Evolutionary conservation across 2,888 invertebrate species (phyloP).

Genomic region (Microctonus aethiopoides): DNA sequence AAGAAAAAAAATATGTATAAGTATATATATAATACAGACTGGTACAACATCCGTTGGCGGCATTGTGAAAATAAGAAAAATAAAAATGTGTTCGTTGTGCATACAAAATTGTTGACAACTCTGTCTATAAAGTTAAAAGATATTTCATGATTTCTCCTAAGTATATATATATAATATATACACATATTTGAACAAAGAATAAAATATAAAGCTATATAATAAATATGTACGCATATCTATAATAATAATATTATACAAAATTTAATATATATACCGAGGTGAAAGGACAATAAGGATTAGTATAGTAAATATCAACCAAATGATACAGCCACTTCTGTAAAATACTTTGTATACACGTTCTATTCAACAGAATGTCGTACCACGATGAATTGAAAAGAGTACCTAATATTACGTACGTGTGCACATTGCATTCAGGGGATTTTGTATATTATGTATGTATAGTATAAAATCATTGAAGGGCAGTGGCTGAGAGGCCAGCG

Average conservation of each 20-base stretch:
- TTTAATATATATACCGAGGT: neutral
- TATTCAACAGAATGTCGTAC: neutral
- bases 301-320: constrained; percentile 24
- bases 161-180: too few relatives aligned
- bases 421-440: neutral
- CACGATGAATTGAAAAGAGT: neutral
- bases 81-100: neutral
- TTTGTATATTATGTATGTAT: constrained; percentile 8
- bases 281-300: constrained; percentile 24
- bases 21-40: too few relatives aligned
- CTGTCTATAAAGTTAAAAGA: constrained; percentile 1
- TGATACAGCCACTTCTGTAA: constrained; percentile 28
- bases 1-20: neutral
- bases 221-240: neutral
- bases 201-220: neutral
- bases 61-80: neutral
- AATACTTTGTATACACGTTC: neutral
- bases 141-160: neutral
- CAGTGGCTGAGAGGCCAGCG: constrained; percentile 7
- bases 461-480: neutral
- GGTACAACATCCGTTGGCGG: neutral
- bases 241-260: neutral
- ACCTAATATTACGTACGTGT: neutral
- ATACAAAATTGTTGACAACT: constrained; percentile 5
- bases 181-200: neutral